These are phyloP conservation scores for Hemistola chrysoprasaria DNA, from an alignment of 2,888 invertebrate genomes.

Conservation along the genomic window DNA sequence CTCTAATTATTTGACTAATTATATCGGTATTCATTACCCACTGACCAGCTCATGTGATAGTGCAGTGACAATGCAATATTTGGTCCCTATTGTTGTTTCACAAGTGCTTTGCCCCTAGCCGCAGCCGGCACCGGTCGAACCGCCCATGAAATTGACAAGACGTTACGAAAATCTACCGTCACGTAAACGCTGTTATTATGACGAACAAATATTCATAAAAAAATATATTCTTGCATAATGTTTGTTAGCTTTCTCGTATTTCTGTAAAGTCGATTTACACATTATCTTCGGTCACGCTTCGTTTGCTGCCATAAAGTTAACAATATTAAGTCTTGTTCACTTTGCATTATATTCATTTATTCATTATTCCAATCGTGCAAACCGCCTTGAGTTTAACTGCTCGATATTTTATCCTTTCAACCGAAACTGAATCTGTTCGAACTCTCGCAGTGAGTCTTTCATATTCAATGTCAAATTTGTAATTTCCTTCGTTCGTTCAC, in stretches of 20 bases:
- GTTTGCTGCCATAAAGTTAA: constrained; percentile 50
- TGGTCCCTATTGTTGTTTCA: constrained; percentile 35
- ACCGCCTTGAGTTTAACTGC: constrained; percentile 41
- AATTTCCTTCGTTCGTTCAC: constrained; percentile 19
- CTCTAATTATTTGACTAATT: constrained; percentile 15
- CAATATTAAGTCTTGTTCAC: constrained; percentile 42
- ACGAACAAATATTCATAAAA: constrained; percentile 21
- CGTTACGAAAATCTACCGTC: constrained; percentile 34
- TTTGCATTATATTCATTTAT: constrained; percentile 33
- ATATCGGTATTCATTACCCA: constrained; percentile 20
- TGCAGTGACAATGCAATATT: constrained; percentile 23
- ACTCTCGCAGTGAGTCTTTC: constrained; percentile 8
- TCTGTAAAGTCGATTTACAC: constrained; percentile 49
- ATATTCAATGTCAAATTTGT: constrained; percentile 29
- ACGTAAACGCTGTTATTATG: constrained; percentile 10
- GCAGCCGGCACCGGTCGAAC: constrained; percentile 27
- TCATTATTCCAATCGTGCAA: constrained; percentile 35
- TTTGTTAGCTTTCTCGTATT: constrained; percentile 49
- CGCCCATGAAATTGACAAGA: constrained; percentile 17
- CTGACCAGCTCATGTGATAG: constrained; percentile 15
- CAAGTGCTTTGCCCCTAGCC: constrained; percentile 20
- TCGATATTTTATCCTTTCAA: constrained; percentile 40
- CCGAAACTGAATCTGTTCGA: constrained; percentile 27
- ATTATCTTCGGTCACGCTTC: constrained; percentile 60
- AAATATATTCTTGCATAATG: constrained; percentile 22